Base-by-base conservation (phyloP, 2,113 vertebrate genomes). In the Leuciscus idus region DNA sequence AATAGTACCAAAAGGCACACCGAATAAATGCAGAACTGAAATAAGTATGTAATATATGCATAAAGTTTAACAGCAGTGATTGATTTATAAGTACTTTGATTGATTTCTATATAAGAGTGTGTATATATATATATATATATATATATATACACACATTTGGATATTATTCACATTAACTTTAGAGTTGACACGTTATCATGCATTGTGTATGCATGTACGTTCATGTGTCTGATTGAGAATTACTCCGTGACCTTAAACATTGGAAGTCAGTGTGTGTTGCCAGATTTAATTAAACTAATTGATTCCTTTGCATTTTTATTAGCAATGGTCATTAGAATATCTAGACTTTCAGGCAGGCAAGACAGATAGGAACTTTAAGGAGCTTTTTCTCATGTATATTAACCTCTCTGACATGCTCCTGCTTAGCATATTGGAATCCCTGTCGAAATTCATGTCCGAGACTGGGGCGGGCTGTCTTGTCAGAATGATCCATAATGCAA, bases 281-380 rank as follows among this genome's bases (percentile, higher is more conserved):
- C 92, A 94, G 94, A 96, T 96, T 96, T 96, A 96, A 97, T 98
- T 97, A 96, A 96, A 95, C 94, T 96, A 97, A 98, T 98, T 95
- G 96, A 96, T 96, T 93, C 93, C 91, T 95, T 95, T 96, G 95
- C 96, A 95, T 97, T 97, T 97, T 94, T 94, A 95, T 96, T 95
- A 93, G 91, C 94, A 94, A 95, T 94, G 94, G 94, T 96, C 89
- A 91, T 97, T 96, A 95, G 93, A 90, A 94, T 89, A 92, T 92
- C 90, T 90, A 95, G 95, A 96, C 94, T 95, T 95, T 92, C 94
- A 88, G 82, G 95, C 95, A 93, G 75, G 92, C 94, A 95, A 92
- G 94, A 91, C 92, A 91, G 92, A 94, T 92, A 93, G 93, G 93
- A 90, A 95, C 92, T 95, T 95, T 93, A 93, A 88, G 92, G 91